Percentiles rank a stretch among this genome's conserved stretches.
Evolutionary conservation across 2,797 vertebrate genomes (phyloP).

Genomic region (Leucoraja ocellata): DNA sequence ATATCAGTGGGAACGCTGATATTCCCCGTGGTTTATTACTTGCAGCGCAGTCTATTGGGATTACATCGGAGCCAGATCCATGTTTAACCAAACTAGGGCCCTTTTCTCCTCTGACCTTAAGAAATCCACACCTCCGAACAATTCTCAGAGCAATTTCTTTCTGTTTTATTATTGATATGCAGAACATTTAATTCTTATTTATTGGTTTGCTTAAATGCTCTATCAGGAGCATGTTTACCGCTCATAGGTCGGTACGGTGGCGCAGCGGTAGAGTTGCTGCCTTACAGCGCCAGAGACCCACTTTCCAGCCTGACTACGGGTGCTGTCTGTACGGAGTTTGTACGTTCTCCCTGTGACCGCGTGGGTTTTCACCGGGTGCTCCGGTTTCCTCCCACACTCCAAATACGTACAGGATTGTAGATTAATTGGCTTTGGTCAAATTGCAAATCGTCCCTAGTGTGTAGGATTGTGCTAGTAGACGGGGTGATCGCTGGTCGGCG

Average conservation of each 20-base stretch:
- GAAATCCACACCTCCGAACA: not conserved
- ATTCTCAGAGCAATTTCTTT: not conserved
- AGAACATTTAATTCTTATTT: not conserved
- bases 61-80: not conserved
- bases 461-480: too few species aligned
- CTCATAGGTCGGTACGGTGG: not conserved
- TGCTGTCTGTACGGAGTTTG: too few species aligned
- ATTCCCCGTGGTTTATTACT: not conserved
- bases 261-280: too few species aligned
- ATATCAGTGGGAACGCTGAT: constrained; percentile 23
- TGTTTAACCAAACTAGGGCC: not conserved
- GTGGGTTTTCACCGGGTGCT: too few species aligned
- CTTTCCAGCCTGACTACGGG: too few species aligned
- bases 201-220: not conserved
- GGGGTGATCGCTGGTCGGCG: too few species aligned
- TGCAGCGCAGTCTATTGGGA: constrained; percentile 22
- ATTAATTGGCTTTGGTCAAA: too few species aligned
- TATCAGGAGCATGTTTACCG: not conserved
- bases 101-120: not conserved
- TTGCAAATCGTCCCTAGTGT: too few species aligned
- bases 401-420: too few species aligned
- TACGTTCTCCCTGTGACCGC: too few species aligned
- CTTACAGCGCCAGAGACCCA: too few species aligned
- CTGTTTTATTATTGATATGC: not conserved
- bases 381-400: too few species aligned